Base-by-base conservation (phyloP, 2,888 invertebrate genomes). In the Miltochrista miniata region DNA sequence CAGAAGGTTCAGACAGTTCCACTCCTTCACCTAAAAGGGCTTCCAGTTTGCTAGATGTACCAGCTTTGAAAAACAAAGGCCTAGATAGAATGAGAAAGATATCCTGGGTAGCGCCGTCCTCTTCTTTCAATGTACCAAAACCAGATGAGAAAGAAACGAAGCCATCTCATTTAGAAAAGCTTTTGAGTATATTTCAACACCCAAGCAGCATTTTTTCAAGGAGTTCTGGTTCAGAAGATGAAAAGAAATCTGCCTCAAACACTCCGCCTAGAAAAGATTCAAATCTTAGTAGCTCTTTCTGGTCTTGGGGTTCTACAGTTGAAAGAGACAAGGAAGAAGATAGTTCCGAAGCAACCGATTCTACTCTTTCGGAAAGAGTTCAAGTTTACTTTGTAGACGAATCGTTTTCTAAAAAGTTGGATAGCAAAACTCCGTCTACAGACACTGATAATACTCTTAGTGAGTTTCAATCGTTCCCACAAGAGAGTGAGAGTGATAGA, bases 131-230 rank as follows among this genome's bases (percentile, higher is more conserved):
- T 38, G 75, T 89, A 58, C 83, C 87, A 0, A 80, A 78, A 53
- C 79, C 79, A 1, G 88, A 90, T 7, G 90, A 90, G 1, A 85
- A 83, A 45, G 90, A 90, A 11, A 64, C 75, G 0, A 92, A 92
- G 55, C 93, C 93, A 0, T 92, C 94, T 7, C 93, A 94, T 70
- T 83, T 95, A 45, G 95, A 95, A 57, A 94, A 94, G 70, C 76
- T 95, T 2, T 71, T 95, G 0, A 94, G 94, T 24, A 68, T 95
- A 1, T 95, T 95, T 72, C 94, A 94, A 59, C 93, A 94, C 72
- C 94, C 95, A 0, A 90, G 91, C 44, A 93, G 92, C 62, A 78
- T 94, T 45, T 94, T 95, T 68, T 92, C 93, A 9, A 92, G 93
- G 53, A 74, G 61, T 35, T 67, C 80, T 5, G 76, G 79, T 0